Evolutionary conservation across 2,888 invertebrate species (phyloP).

Genomic region (Andrena chrysosceles): DNA sequence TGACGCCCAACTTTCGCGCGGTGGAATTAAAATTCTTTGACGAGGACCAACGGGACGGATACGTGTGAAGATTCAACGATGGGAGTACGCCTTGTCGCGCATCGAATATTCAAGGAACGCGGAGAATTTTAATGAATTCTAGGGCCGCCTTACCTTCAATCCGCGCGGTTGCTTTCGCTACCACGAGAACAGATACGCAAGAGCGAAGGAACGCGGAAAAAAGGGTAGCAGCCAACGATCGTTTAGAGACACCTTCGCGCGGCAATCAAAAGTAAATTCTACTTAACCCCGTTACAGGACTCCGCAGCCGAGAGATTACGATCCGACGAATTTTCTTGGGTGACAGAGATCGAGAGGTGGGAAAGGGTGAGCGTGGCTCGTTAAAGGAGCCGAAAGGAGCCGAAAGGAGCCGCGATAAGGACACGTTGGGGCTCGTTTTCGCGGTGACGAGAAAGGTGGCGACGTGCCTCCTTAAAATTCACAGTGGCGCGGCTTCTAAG

Average conservation of each 20-base stretch:
- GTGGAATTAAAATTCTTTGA: conserved; percentile 63
- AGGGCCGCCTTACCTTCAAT: not conserved
- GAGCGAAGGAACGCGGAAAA: not conserved
- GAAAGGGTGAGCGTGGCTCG: conserved; percentile 11
- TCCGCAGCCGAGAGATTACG: not conserved
- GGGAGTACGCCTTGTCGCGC: conserved; percentile 29
- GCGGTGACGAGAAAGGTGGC: conserved; percentile 46
- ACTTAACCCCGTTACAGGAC: not conserved
- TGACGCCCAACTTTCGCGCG: conserved; percentile 35
- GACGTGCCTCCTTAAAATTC: conserved; percentile 66
- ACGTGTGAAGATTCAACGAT: conserved; percentile 71
- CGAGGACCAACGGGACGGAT: conserved; percentile 55
- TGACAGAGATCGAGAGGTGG: conserved; percentile 11
- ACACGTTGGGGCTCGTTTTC: conserved; percentile 48
- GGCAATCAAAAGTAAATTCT: not conserved
- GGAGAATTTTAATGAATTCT: conserved; percentile 54
- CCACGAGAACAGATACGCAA: not conserved
- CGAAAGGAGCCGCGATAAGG: conserved; percentile 40
- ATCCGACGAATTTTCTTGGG: not conserved
- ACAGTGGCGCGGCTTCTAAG: conserved; percentile 48
- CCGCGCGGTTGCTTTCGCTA: not conserved
- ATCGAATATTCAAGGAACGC: conserved; percentile 50
- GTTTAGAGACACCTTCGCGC: not conserved
- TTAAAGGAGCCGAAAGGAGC: conserved; percentile 24
- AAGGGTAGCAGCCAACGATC: not conserved